phyloP scores from a whole-genome alignment of 1,140 invertebrate genomes.

The Cryptotermes secundus region DNA sequence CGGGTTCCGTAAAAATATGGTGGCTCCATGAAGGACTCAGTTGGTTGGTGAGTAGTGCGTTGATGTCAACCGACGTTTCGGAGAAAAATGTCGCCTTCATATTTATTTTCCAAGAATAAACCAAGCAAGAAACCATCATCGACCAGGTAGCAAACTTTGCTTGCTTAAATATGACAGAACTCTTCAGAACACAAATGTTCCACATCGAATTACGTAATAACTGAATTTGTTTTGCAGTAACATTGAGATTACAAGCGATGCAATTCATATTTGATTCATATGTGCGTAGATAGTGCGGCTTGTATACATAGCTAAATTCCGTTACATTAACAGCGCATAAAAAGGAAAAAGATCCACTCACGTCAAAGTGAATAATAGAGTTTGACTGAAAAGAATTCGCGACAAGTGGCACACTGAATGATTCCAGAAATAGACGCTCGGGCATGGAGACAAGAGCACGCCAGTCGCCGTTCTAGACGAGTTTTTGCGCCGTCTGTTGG shows the following conservation, averaged over 20 bases:
- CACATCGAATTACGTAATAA: background rate
- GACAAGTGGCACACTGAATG: background rate
- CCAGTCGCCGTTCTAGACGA: background rate
- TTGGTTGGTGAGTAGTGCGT: too few relatives aligned
- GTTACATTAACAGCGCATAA: background rate
- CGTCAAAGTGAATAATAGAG: conserved; percentile 16
- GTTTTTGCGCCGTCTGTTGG: background rate
- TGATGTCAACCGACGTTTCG: too few relatives aligned
- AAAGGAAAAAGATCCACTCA: conserved; percentile 2
- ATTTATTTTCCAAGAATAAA: too few relatives aligned
- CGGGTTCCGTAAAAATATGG: too few relatives aligned
- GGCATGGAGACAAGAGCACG: background rate
- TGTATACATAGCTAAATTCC: background rate
- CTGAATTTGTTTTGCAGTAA: background rate
- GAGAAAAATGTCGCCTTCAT: too few relatives aligned
- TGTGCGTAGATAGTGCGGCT: background rate
- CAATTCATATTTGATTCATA: background rate
- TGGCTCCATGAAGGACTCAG: too few relatives aligned
- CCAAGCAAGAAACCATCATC: too few relatives aligned
- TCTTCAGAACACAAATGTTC: too few relatives aligned
- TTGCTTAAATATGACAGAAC: too few relatives aligned
- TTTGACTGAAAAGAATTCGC: conserved; percentile 19
- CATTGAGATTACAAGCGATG: background rate
- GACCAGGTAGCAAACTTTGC: too few relatives aligned
- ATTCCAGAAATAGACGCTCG: background rate